Base-by-base conservation (phyloP, 2,113 vertebrate species). In the Rhinopomastus cyanomelas region DNA sequence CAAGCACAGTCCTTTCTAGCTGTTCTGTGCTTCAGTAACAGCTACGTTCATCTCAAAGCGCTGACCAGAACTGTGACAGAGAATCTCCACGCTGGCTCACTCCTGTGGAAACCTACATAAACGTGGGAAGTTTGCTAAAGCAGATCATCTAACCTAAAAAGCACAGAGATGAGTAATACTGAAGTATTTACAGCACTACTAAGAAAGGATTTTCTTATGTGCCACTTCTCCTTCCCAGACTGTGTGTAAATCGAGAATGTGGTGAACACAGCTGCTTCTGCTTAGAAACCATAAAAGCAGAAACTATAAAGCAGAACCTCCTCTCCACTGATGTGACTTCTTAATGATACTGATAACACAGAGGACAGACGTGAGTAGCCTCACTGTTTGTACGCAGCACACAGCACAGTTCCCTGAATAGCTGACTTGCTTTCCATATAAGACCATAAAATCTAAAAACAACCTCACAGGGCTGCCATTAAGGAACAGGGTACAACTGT, bases 361-460 rank as follows among this genome's bases (percentile, higher is more conserved):
- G 71, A 81, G 92, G 88, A 91, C 93, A 94, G 84, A 93, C 78
- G 48, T 91, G 93, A 95, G 93, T 80, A 95, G 75, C 30, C 64
- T 95, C 81, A 66, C 42, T 90, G 77, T 94, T 95, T 95, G 85
- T 67, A 66, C 88, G 92, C 64, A 92, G 83, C 74, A 85, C 88
- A 76, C 46, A 73, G 59, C 67, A 62, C 25, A 95, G 62, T 15
- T 90, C 67, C 57, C 55, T 78, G 82, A 88, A 95, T 85, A 93
- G 92, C 90, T 87, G 86, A 85, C 93, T 94, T 95, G 56, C 83
- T 96, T 94, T 85, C 95, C 92, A 80, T 95, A 94, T 95, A 94
- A 93, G 93, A 94, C 82, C 88, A 94, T 93, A 92, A 94, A 95
- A 94, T 80, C 78, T 46, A 92, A 81, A 88, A 86, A 94, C 92